Evolutionary conservation across 1,140 invertebrate genomes (phyloP).

Genomic region (Nasonia vitripennis): DNA sequence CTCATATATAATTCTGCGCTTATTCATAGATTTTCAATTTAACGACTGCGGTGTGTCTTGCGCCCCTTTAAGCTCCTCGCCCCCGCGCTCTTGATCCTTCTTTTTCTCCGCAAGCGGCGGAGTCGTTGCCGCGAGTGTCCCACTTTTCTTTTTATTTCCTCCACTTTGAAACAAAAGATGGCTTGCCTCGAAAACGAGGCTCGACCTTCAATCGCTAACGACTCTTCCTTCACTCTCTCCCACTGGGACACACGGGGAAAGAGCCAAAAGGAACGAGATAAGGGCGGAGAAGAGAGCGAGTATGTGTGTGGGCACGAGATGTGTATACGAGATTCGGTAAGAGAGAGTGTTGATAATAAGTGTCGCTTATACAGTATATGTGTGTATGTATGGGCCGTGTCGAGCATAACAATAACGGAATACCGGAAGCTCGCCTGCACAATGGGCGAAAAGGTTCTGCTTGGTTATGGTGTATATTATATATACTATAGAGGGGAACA

Average conservation of each 20-base stretch:
- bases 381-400: neutral
- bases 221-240: neutral
- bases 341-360: neutral
- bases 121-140: conserved; percentile 18
- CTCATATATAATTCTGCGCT: neutral
- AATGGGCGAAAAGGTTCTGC: conserved; percentile 29
- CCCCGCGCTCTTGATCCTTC: neutral
- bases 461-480: neutral
- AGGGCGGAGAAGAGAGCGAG: conserved; percentile 11
- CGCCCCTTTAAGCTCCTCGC: conserved; percentile 6
- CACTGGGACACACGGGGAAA: neutral
- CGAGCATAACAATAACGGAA: conserved; percentile 35
- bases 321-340: neutral
- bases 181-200: conserved; percentile 18
- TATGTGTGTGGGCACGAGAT: neutral
- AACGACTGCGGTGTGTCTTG: conserved; percentile 17
- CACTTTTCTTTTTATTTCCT: conserved; percentile 17
- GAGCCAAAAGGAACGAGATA: conserved; percentile 36
- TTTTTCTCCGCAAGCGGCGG: neutral
- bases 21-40: conserved; percentile 35
- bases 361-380: neutral
- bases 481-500: neutral
- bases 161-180: conserved; percentile 29
- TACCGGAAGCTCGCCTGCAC: conserved; percentile 36
- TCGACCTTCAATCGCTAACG: conserved; percentile 44